phyloP scores from a whole-genome alignment of 1,140 invertebrate species.

The Hirudo medicinalis region DNA sequence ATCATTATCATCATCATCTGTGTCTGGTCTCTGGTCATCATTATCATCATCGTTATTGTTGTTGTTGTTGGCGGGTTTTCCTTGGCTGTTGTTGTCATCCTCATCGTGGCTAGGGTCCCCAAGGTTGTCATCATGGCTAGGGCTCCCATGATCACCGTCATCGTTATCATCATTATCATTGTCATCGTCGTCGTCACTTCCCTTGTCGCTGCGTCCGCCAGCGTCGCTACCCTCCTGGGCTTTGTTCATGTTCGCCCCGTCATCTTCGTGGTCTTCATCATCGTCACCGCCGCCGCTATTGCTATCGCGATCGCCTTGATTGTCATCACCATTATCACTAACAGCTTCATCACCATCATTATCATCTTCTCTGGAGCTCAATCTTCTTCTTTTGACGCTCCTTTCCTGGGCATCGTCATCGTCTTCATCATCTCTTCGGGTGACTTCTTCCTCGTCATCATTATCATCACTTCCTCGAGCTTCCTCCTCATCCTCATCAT shows the following conservation, averaged over 20 bases:
- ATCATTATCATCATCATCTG: too few species aligned
- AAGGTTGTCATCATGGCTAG: too few species aligned
- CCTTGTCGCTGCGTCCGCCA: background rate
- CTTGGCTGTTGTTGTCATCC: too few species aligned
- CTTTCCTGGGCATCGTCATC: background rate
- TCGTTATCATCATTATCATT: constrained; percentile 3
- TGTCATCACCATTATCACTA: background rate
- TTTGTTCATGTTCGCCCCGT: background rate
- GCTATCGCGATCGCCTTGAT: background rate
- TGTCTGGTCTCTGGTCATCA: too few species aligned
- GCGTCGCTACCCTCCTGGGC: background rate
- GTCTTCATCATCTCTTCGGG: background rate
- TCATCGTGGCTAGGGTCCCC: too few species aligned
- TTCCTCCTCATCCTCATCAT: constrained; percentile 5
- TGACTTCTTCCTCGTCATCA: background rate
- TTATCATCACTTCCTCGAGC: background rate
- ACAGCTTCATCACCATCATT: background rate
- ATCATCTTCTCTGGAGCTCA: too few species aligned
- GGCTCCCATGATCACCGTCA: background rate
- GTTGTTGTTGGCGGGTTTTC: too few species aligned
- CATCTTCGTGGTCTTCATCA: constrained; percentile 1
- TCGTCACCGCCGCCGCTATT: background rate
- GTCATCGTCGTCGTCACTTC: background rate
- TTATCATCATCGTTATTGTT: too few species aligned
- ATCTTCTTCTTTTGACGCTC: too few species aligned